phyloP scores from a whole-genome alignment of 1,140 invertebrate genomes.

The Rhagoletis pomonella region DNA sequence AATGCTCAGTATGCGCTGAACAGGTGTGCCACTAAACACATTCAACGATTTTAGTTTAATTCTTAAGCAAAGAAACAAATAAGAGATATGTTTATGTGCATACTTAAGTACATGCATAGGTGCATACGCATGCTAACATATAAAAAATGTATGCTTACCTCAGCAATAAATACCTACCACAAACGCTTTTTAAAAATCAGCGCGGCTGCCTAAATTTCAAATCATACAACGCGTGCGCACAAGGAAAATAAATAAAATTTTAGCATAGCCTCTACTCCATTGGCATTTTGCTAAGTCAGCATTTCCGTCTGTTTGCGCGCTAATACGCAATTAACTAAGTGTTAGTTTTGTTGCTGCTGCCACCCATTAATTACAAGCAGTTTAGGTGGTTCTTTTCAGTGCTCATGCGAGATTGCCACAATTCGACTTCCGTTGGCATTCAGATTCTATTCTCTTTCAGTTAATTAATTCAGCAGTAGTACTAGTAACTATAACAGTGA shows the following conservation, averaged over 20 bases:
- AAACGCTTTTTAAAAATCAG: neutral
- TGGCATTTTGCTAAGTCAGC: neutral
- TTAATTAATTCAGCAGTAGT: neutral
- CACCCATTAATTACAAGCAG: constrained; percentile 10
- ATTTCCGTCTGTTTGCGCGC: neutral
- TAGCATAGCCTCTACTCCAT: neutral
- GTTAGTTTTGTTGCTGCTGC: neutral
- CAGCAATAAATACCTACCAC: neutral
- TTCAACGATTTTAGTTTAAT: neutral
- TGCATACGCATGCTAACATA: too few relatives aligned
- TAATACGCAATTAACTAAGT: neutral
- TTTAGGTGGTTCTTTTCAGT: constrained; percentile 12
- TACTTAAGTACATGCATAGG: too few relatives aligned
- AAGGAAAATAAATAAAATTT: neutral
- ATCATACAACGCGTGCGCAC: constrained; percentile 10
- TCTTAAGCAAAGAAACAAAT: neutral
- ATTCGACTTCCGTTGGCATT: constrained; percentile 50
- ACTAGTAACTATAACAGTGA: neutral
- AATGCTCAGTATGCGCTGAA: too few relatives aligned
- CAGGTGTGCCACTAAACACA: neutral
- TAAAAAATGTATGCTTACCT: neutral
- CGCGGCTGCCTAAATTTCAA: neutral
- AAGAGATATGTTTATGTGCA: too few relatives aligned
- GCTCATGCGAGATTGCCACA: constrained; percentile 15
- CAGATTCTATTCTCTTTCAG: constrained; percentile 15